Conservation (phyloP, 2,888 invertebrate species). For the Napeogenes inachia region DNA sequence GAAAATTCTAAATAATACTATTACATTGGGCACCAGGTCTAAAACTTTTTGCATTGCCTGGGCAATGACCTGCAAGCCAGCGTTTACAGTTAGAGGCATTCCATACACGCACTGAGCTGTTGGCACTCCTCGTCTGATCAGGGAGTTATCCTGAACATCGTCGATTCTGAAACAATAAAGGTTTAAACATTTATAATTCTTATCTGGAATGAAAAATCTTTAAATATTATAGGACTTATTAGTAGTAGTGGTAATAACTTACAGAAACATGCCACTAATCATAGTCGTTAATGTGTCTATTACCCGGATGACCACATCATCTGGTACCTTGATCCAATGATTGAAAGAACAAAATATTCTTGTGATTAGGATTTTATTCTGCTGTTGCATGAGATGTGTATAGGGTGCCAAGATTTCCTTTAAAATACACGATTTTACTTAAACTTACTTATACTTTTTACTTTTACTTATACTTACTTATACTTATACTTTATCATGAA, state of each 20-base stretch:
- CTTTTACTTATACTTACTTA: too few species aligned
- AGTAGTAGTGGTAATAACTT: conserved; percentile 6
- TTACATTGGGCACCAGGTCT: not conserved
- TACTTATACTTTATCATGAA: too few species aligned
- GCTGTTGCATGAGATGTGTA: not conserved
- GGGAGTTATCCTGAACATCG: conserved; percentile 27
- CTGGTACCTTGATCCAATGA: conserved; percentile 15
- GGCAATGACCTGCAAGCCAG: conserved; percentile 8
- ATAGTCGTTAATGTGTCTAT: conserved; percentile 5
- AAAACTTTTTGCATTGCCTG: conserved; percentile 6
- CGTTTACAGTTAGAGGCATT: conserved; percentile 20
- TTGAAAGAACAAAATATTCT: conserved; percentile 17
- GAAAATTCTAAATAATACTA: not conserved
- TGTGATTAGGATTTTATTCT: not conserved
- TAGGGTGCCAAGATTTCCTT: not conserved
- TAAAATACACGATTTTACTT: not conserved
- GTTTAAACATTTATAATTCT: not conserved
- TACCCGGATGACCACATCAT: conserved; percentile 7
- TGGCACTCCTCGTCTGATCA: conserved; percentile 19
- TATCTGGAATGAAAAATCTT: not conserved
- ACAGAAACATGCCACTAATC: conserved; percentile 16
- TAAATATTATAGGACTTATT: too few species aligned
- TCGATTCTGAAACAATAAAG: conserved; percentile 20
- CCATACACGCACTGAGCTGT: conserved; percentile 27
- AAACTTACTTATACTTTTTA: too few species aligned